phyloP scores from a whole-genome alignment of 2,113 vertebrate species.

The Engraulis encrasicolus region DNA sequence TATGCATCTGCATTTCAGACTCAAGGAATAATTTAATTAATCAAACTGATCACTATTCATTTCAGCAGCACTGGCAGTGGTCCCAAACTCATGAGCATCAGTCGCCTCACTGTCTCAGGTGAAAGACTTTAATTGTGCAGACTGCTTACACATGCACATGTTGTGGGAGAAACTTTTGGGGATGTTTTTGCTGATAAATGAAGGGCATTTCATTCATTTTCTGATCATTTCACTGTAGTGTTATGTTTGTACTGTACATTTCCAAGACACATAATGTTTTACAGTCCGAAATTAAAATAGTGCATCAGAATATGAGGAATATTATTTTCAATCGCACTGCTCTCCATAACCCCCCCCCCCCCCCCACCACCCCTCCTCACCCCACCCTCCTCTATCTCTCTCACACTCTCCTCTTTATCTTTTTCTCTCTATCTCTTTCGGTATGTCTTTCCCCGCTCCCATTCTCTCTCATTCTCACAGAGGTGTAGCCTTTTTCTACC shows the following conservation, averaged over 20 bases:
- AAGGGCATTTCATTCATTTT: neutral
- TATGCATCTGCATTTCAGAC: neutral
- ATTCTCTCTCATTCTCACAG: constrained; percentile 35
- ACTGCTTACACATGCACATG: neutral
- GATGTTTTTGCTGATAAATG: neutral
- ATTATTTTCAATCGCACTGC: no score
- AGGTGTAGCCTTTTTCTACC: constrained; percentile 26
- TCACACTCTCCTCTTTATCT: neutral
- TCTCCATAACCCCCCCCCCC: no score
- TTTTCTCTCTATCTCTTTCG: constrained; percentile 5
- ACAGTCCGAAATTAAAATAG: neutral
- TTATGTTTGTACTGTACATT: constrained; percentile 26
- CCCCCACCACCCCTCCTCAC: neutral
- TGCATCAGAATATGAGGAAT: neutral
- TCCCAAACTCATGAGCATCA: neutral
- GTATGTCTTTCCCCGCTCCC: neutral
- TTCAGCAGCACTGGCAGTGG: neutral
- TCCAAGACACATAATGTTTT: neutral
- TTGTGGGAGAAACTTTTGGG: neutral
- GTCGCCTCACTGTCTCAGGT: neutral
- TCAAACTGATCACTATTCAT: constrained; percentile 5
- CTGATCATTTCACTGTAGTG: neutral
- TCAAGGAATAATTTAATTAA: neutral
- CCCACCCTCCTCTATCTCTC: neutral
- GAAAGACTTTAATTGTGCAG: neutral